phyloP scores from a whole-genome alignment of 2,113 vertebrate genomes.

The Burhinus oedicnemus region DNA sequence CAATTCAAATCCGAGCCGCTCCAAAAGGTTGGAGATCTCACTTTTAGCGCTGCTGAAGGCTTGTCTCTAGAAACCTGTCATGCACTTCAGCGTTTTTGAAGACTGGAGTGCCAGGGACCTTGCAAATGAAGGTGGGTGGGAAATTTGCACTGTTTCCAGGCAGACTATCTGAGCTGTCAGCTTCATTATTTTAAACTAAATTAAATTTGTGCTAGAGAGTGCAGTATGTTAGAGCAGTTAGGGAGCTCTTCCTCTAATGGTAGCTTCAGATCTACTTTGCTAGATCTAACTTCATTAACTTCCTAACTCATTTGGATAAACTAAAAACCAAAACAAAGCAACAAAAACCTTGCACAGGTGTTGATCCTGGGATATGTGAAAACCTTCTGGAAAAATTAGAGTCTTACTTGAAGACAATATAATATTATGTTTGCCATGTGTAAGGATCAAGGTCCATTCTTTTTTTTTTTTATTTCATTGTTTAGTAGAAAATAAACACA shows the following conservation, averaged over 20 bases:
- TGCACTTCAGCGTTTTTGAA: constrained; percentile 14
- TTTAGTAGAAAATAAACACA: not conserved
- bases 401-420: not conserved
- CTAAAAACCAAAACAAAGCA: not conserved
- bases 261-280: not conserved
- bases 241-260: constrained; percentile 8
- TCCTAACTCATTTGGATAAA: not conserved
- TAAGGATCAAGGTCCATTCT: not conserved
- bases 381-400: not conserved
- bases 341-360: not conserved
- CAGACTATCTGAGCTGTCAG: constrained; percentile 60
- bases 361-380: not conserved
- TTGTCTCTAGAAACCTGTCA: constrained; percentile 29
- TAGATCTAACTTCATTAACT: not conserved
- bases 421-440: not conserved
- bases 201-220: constrained; percentile 50
- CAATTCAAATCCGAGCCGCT: not conserved
- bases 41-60: not conserved
- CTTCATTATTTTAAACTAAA: constrained; percentile 59
- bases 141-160: constrained; percentile 59
- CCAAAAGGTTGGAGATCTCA: constrained; percentile 4
- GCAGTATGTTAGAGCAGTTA: not conserved
- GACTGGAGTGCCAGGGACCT: constrained; percentile 39
- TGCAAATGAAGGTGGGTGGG: constrained; percentile 57
- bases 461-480: not conserved